These are phyloP conservation scores for Caranx melampygus DNA, from an alignment of 2,113 vertebrate species.

Conservation along the genomic window DNA sequence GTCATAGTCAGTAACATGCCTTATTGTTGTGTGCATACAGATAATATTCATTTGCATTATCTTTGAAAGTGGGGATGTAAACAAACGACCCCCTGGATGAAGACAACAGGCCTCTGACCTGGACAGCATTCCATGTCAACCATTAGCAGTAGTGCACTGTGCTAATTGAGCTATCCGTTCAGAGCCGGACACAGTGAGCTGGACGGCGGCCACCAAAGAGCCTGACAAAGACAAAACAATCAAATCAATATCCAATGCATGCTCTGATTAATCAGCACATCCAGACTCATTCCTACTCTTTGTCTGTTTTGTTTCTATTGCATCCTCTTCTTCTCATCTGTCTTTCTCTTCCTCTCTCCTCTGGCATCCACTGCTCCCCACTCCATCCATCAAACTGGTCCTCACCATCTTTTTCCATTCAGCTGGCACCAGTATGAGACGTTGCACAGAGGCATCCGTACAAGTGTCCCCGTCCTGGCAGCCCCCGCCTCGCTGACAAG, in stretches of 20 bases:
- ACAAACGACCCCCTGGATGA: conserved; percentile 44
- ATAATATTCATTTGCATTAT: conserved; percentile 19
- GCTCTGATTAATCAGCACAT: neutral
- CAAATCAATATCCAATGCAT: neutral
- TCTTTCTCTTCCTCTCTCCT: neutral
- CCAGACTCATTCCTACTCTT: neutral
- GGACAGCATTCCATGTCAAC: conserved; percentile 51
- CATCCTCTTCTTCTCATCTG: neutral
- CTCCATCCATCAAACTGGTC: neutral
- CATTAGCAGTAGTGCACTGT: conserved; percentile 51
- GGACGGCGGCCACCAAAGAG: conserved; percentile 12
- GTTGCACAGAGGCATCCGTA: conserved; percentile 44
- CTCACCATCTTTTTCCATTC: conserved; percentile 27
- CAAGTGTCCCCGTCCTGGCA: conserved; percentile 66
- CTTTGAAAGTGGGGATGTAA: conserved; percentile 34
- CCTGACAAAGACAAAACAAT: neutral
- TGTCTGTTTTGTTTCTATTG: neutral
- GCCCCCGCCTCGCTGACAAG: conserved; percentile 59
- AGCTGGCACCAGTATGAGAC: conserved; percentile 41
- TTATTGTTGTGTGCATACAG: neutral
- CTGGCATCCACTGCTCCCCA: neutral
- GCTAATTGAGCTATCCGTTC: conserved; percentile 49
- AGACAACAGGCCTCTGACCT: conserved; percentile 52
- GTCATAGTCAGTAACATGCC: too few relatives aligned
- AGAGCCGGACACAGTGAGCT: conserved; percentile 5